phyloP scores from a whole-genome alignment of 2,888 invertebrate genomes.

The Mactromeris polynyma region DNA sequence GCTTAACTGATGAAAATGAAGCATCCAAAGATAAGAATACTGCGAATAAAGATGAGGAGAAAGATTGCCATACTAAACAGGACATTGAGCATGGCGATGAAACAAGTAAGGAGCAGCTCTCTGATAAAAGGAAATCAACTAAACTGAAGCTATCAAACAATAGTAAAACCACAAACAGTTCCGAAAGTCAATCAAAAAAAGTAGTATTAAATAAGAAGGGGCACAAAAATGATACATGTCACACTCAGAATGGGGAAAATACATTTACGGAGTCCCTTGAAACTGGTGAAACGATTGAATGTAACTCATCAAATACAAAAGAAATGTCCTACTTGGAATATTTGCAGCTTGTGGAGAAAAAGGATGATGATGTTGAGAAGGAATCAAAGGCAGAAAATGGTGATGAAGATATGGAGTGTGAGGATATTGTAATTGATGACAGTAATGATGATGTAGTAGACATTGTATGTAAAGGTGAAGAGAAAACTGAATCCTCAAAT shows the following conservation, averaged over 20 bases:
- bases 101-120: not conserved
- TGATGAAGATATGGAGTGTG: conserved; percentile 35
- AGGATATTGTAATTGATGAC: conserved; percentile 20
- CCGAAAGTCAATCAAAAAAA: not conserved
- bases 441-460: conserved; percentile 6
- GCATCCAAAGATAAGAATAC: conserved; percentile 30
- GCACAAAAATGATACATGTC: not conserved
- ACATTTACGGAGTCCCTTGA: conserved; percentile 43
- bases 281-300: conserved; percentile 7
- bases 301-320: conserved; percentile 1
- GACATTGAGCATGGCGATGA: not conserved
- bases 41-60: conserved; percentile 6
- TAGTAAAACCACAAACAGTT: not conserved
- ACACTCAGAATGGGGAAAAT: not conserved
- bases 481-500: not conserved
- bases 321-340: conserved; percentile 63
- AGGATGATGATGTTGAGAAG: conserved; percentile 26
- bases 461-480: not conserved
- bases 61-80: not conserved
- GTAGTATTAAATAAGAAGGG: not conserved
- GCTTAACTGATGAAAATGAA: conserved; percentile 30
- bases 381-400: conserved; percentile 5
- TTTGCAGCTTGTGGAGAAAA: conserved; percentile 30
- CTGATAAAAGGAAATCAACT: not conserved
- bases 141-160: not conserved